Evolutionary conservation across 2,113 vertebrate species (phyloP), one percentile per base, ranked within the genome.

Genomic region (Laterallus jamaicensis): DNA sequence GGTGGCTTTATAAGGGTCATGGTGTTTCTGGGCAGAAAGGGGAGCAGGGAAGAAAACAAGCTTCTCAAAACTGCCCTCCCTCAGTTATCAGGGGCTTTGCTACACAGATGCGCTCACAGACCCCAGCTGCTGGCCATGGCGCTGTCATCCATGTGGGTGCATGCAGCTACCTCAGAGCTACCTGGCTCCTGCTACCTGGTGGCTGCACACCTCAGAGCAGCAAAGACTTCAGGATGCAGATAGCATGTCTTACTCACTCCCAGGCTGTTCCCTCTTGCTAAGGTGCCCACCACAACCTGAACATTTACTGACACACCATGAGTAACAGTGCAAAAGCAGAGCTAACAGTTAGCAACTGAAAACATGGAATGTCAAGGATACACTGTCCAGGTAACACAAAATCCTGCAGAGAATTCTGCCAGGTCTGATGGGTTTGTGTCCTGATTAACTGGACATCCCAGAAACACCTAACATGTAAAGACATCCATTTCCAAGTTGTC

Each of bases 131-230:
- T 14, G 0, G 56, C 20, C 37, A 21, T 22, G 44, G 24, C 1
- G 2, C 37, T 19, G 12, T 29, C 35, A 47, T 10, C 77, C 35
- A 15, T 0, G 0, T 42, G 54, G 32, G 8, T 49, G 49, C 20
- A 49, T 22, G 21, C 49, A 22, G 20, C 49, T 11, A 49, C 49
- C 49, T 49, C 20, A 49, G 49, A 49, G 49, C 49, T 49, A 49
- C 49, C 21, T 49, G 49, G 49, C 49, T 49, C 47, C 64, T 74
- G 75, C 42, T 76, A 37, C 49, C 35, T 49, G 59, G 9, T 56
- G 44, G 26, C 82, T 62, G 70, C 79, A 58, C 47, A 73, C 7
- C 44, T 74, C n/a, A 70, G n/a, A 81, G 42, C 14, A 42, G 20
- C 20, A 35, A 50, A 59, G 20, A 78, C 49, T 55, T 74, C 63